Percentiles rank a stretch among this genome's conserved stretches.
phyloP scores from a whole-genome alignment of 30 jellyfish, hydroid and myxozoan genomes.

The Pseudorhiza aurosa region DNA sequence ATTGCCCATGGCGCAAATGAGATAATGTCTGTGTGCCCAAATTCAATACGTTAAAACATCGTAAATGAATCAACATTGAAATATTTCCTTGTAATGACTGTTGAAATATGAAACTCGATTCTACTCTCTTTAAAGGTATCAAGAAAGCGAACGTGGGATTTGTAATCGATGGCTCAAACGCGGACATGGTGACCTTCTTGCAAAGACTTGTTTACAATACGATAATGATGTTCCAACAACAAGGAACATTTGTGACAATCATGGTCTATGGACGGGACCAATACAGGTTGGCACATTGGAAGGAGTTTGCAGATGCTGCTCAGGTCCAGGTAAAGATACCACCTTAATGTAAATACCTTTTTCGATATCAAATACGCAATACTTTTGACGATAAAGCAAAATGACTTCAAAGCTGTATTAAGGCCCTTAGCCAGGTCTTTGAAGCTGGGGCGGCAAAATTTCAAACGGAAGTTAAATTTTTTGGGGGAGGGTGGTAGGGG shows the following conservation, averaged over 20 bases:
- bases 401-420: not conserved
- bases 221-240: slow-evolving; percentile 89
- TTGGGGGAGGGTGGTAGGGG: not conserved
- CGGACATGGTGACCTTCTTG: slow-evolving; percentile 80
- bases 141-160: slow-evolving; percentile 94
- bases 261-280: slow-evolving; percentile 97
- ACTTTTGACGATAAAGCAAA: too few species aligned
- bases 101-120: too few species aligned
- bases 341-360: not conserved
- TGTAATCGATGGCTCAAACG: slow-evolving; percentile 91
- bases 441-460: too few species aligned
- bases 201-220: slow-evolving; percentile 86
- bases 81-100: too few species aligned
- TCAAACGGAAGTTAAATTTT: not conserved
- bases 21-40: too few species aligned
- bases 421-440: not conserved
- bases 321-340: slow-evolving; percentile 83
- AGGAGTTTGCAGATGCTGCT: slow-evolving; percentile 74
- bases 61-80: too few species aligned
- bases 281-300: slow-evolving; percentile 86
- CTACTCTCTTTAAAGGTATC: slow-evolving; percentile 66
- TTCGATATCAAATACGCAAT: too few species aligned
- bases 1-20: too few species aligned
- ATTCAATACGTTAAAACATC: too few species aligned
- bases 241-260: slow-evolving; percentile 89